Evolutionary conservation across 2,888 invertebrate genomes (phyloP).

Genomic region (Papilio elwesi): DNA sequence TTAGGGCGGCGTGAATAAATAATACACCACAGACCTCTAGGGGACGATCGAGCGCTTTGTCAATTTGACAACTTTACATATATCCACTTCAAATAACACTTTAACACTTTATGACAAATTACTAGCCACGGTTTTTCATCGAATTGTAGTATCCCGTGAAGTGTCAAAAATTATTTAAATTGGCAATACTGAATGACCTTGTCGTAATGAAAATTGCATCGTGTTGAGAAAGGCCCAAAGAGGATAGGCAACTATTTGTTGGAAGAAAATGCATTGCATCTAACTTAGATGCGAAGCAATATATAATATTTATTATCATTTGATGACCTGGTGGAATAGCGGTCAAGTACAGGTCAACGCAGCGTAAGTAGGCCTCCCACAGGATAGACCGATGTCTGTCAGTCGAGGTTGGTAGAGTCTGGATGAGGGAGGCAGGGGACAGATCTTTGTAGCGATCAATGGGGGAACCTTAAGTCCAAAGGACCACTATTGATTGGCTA

Average conservation of each 20-base stretch:
- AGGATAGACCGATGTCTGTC: too few relatives aligned
- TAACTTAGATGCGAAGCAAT: too few relatives aligned
- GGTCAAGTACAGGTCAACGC: too few relatives aligned
- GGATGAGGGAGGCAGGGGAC: too few relatives aligned
- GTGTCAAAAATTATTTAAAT: neutral
- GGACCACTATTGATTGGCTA: too few relatives aligned
- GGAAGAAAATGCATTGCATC: too few relatives aligned
- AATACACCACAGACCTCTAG: conserved; percentile 10
- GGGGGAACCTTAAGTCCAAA: too few relatives aligned
- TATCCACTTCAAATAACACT: conserved; percentile 4
- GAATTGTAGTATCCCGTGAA: neutral
- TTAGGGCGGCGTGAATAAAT: conserved; percentile 9
- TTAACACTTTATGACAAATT: neutral
- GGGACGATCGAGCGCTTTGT: conserved; percentile 12
- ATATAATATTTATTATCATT: too few relatives aligned
- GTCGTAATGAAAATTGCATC: neutral
- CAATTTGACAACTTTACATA: conserved; percentile 12
- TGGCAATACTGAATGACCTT: neutral
- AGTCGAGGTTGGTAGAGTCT: too few relatives aligned
- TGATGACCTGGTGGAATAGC: too few relatives aligned
- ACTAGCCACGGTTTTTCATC: neutral
- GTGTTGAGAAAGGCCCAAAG: neutral
- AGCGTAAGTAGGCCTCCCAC: too few relatives aligned
- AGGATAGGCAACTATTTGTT: neutral
- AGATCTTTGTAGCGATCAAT: too few relatives aligned